Evolutionary conservation across 2,113 vertebrate species (phyloP), one percentile per base, ranked within the genome.

Genomic region (Grus americana): DNA sequence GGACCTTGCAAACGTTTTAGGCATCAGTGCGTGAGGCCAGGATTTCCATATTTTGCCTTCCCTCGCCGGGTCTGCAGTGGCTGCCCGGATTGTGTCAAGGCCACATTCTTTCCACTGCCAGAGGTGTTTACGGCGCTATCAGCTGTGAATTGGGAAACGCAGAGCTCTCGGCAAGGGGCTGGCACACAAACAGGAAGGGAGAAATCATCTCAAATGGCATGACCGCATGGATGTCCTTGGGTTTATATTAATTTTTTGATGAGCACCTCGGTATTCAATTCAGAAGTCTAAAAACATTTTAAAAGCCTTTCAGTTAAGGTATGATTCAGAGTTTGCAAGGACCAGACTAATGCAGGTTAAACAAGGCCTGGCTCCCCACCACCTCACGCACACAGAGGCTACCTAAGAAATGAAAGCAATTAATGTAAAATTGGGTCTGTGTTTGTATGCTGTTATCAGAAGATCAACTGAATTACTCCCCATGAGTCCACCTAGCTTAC

Each of bases 51-150:
- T 89, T 91, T 75, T 83, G 65, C 79, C 68, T 79, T 71, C 59
- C 30, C 65, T 70, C 3, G 2, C 46, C 71, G 55, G 59, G 7
- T 38, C 36, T 62, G 68, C 50, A 34, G 85, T 49, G 62, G 49
- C 88, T 79, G 82, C 85, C 71, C 32, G 0, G 54, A 27, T 88
- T 84, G 72, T 75, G 65, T 86, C 75, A 57, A 86, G 93, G 86
- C 63, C 65, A 70, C 88, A 52, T 97, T 95, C 83, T 73, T 97
- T 92, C 90, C 95, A 74, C 65, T 88, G 88, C 90, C 93, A 89
- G 91, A 75, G 80, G 80, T 87, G 93, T 95, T 95, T 63, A 38
- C 0, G 7, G 83, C 1, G 0, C 89, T 93, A 36, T 89, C 91
- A 91, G 59, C 86, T 87, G n/a, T 15, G 67, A 61, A 15, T 1